A percentile compares a stretch with the other conserved stretches of the same genome.
Conservation (phyloP, 2,113 vertebrate genomes). For the Philantomba maxwellii region DNA sequence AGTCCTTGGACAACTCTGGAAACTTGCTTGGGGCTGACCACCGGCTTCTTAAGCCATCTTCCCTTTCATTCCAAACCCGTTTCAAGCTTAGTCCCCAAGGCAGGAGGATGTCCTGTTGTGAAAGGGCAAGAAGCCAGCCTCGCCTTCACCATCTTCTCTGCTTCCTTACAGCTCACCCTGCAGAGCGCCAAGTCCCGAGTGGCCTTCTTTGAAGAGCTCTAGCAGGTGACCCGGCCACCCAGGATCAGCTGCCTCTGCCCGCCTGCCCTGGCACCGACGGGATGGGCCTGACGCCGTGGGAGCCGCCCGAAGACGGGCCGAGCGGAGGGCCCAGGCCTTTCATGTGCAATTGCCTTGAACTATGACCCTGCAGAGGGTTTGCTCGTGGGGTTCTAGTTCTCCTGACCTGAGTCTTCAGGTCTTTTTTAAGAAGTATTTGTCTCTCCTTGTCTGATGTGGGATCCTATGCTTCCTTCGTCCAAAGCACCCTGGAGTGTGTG, state of each 20-base stretch:
- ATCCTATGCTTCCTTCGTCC: neutral
- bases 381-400: constrained; percentile 12
- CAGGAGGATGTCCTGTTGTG: neutral
- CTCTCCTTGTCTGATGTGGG: neutral
- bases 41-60: neutral
- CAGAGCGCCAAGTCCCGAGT: constrained; percentile 96
- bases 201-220: constrained; percentile 96
- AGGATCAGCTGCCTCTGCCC: neutral
- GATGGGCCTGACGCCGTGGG: neutral
- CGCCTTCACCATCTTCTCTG: constrained; percentile 53
- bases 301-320: neutral
- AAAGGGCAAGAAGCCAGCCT: neutral
- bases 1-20: neutral
- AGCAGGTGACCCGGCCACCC: constrained; percentile 37
- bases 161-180: constrained; percentile 90
- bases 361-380: neutral
- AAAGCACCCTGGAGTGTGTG: neutral
- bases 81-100: neutral
- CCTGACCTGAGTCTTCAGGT: neutral
- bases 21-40: neutral
- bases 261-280: neutral
- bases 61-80: neutral
- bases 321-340: neutral
- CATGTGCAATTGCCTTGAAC: constrained; percentile 39
- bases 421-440: neutral